Base-by-base conservation (phyloP, 1,140 invertebrate species). In the Zaprionus ornatus region DNA sequence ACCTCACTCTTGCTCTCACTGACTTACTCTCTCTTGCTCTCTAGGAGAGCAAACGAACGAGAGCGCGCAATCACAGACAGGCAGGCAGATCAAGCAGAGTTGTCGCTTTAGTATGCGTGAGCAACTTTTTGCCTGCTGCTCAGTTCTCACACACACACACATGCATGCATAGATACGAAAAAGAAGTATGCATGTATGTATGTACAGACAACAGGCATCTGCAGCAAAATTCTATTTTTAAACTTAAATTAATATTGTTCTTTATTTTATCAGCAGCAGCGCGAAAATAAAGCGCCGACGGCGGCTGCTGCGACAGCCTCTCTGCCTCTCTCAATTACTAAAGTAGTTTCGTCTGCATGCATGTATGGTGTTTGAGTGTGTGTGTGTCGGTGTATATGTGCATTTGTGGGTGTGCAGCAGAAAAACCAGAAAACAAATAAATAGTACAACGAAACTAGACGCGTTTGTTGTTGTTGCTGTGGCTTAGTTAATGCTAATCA, bases 221-320 rank as follows among this genome's bases (percentile, higher is more conserved):
- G 84, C 84, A 81, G 85, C 78, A 59, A 61, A 88, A 84, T 75
- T 88, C 84, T 88, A 88, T 88, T 88, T 88, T 90, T 88, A 88
- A 88, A 88, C 84, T 88, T 88, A 88, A 88, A 90, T 88, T 88
- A 88, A 88, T 88, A 88, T 88, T 88, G 84, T 88, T 88, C 84
- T 88, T 88, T 88, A 88, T 88, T 88, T 88, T 88, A 88, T 88
- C 84, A 88, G 83, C 83, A 74, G 71, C 84, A 79, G 77, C 80
- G 83, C 83, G 77, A 87, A 82, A 82, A 87, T 87, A 87, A 87
- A 87, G 77, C 82, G 69, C 45, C 75, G 75, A 75, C 64, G 64
- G 72, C 79, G 76, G 79, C 82, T 82, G 83, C 77, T 82, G 80
- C 75, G 73, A 71, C 73, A 75, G 73, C 60, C 60, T 45, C 64